A percentile compares a stretch with the other conserved stretches of the same genome.
phyloP scores from a whole-genome alignment of 2,113 vertebrate genomes.

The Speoplatyrhinus poulsoni region DNA sequence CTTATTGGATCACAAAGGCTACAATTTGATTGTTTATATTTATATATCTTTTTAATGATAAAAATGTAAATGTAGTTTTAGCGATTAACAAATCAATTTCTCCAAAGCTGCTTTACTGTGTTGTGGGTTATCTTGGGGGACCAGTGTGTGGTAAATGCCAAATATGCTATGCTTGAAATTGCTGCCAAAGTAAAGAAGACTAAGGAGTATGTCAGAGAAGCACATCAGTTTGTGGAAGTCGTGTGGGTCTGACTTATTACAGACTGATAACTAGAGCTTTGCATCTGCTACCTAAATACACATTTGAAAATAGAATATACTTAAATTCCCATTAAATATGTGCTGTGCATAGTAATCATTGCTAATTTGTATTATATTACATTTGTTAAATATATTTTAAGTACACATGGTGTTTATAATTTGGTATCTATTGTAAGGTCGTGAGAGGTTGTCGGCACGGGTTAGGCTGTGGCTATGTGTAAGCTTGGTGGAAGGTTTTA shows the following conservation, averaged over 20 bases:
- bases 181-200: neutral
- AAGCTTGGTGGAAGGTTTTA: too few species aligned
- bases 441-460: too few species aligned
- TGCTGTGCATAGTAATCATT: neutral
- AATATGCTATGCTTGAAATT: neutral
- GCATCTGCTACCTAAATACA: neutral
- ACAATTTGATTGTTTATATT: neutral
- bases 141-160: constrained; percentile 3
- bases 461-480: too few species aligned
- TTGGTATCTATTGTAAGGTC: neutral
- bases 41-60: neutral
- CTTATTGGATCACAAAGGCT: neutral
- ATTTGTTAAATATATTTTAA: constrained; percentile 3
- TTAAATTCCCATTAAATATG: neutral
- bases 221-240: neutral
- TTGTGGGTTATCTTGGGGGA: constrained; percentile 3
- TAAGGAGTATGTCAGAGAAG: neutral
- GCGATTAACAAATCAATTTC: neutral
- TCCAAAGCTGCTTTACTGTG: constrained; percentile 1
- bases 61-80: neutral
- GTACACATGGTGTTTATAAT: neutral
- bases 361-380: neutral
- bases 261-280: neutral
- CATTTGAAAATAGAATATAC: neutral
- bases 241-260: neutral